phyloP scores from a whole-genome alignment of 2,113 vertebrate species.

The Paralichthys olivaceus region DNA sequence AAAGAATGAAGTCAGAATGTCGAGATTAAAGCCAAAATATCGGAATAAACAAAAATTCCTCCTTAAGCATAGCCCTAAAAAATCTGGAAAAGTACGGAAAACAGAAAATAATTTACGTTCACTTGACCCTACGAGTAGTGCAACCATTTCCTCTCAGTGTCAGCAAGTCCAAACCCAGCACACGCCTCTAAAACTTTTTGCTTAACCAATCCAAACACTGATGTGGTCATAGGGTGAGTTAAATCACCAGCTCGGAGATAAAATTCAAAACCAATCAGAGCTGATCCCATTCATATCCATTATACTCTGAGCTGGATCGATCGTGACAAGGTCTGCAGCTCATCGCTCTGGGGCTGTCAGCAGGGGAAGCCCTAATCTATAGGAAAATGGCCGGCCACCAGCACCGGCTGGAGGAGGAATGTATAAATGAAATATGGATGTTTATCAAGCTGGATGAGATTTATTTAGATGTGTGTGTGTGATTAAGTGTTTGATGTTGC shows the following conservation, averaged over 20 bases:
- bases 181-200: background rate
- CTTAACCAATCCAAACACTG: conserved; percentile 8
- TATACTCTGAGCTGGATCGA: conserved; percentile 63
- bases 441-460: conserved; percentile 62
- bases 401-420: conserved; percentile 18
- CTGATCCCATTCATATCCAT: conserved; percentile 69
- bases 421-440: conserved; percentile 60
- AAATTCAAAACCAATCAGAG: conserved; percentile 68
- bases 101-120: no score
- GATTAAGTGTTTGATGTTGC: conserved; percentile 67
- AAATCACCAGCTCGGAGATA: conserved; percentile 40
- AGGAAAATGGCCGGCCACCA: conserved; percentile 53
- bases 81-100: no score
- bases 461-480: conserved; percentile 61
- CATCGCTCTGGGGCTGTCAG: conserved; percentile 70
- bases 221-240: conserved; percentile 46
- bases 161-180: background rate
- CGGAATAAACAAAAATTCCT: no score
- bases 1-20: no score
- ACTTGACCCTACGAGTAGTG: background rate
- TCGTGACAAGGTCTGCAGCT: conserved; percentile 66
- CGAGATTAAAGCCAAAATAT: no score
- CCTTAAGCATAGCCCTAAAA: no score
- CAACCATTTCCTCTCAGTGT: background rate
- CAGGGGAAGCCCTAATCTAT: conserved; percentile 61